These are phyloP conservation scores for Psittacus erithacus DNA, from an alignment of 2,113 vertebrate genomes.

Conservation along the genomic window DNA sequence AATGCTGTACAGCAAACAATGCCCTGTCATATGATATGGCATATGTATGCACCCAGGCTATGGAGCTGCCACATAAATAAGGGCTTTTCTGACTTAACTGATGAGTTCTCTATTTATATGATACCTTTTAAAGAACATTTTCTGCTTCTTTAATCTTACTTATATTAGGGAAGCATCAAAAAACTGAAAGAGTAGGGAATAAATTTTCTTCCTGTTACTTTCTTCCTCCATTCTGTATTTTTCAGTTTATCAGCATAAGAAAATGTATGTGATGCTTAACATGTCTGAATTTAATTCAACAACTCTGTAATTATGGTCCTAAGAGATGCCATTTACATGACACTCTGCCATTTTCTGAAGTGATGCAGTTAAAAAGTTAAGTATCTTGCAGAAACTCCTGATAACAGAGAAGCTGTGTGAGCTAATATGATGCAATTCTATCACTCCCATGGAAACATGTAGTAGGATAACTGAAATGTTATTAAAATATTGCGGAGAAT, in stretches of 20 bases:
- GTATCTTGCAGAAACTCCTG: neutral
- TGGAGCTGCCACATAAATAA: slow-evolving; percentile 34
- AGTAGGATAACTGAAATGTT: neutral
- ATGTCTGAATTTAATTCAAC: neutral
- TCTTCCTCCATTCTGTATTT: neutral
- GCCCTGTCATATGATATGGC: slow-evolving; percentile 33
- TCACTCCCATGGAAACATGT: neutral
- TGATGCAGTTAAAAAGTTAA: slow-evolving; percentile 25
- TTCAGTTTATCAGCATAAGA: neutral
- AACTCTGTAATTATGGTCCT: neutral
- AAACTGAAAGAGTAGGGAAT: neutral
- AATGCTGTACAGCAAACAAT: slow-evolving; percentile 35
- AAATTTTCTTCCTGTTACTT: neutral
- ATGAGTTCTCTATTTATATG: slow-evolving; percentile 30
- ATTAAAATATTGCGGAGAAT: neutral
- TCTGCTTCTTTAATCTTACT: slow-evolving; percentile 28
- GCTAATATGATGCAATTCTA: neutral
- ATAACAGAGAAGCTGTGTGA: neutral
- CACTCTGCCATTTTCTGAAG: slow-evolving; percentile 25
- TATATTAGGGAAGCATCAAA: neutral
- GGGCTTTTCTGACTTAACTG: slow-evolving; percentile 27
- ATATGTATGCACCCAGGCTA: slow-evolving; percentile 47
- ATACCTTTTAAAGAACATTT: slow-evolving; percentile 49
- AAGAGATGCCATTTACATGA: slow-evolving; percentile 28
- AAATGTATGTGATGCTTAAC: neutral